These are phyloP conservation scores for Zalophus californianus DNA, from an alignment of 2,797 vertebrate genomes.

Conservation along the genomic window DNA sequence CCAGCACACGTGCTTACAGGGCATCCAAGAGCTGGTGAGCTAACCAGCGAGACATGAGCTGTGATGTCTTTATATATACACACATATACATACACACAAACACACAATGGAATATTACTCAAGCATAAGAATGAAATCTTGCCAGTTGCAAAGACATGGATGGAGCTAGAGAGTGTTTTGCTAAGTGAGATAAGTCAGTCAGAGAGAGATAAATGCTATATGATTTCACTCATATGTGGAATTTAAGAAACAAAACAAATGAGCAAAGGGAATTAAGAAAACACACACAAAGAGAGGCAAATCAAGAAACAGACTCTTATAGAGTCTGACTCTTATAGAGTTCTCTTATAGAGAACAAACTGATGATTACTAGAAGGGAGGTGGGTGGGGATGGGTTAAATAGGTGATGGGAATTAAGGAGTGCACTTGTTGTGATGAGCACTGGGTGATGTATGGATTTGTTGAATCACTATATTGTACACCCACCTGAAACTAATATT, in stretches of 20 bases:
- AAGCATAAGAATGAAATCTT: background rate
- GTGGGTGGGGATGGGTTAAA: background rate
- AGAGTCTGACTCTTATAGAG: too few species aligned
- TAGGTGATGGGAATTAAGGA: background rate
- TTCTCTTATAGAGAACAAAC: background rate
- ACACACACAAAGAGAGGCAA: background rate
- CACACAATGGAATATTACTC: background rate
- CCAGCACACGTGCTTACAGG: fast-evolving
- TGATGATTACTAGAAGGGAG: background rate
- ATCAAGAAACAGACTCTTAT: background rate
- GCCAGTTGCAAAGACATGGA: background rate
- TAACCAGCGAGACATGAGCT: too few species aligned
- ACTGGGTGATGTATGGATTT: background rate
- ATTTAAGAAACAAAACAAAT: background rate
- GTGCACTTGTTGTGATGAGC: background rate
- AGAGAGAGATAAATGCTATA: background rate
- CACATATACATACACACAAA: background rate
- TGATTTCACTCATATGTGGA: background rate
- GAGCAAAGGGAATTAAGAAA: background rate
- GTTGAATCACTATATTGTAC: background rate
- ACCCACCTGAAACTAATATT: background rate
- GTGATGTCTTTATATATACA: background rate
- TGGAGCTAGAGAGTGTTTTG: background rate
- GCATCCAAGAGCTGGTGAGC: fast-evolving
- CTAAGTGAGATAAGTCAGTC: background rate